phyloP scores from a whole-genome alignment of 2,888 invertebrate genomes.

The Melanotus villosus region DNA sequence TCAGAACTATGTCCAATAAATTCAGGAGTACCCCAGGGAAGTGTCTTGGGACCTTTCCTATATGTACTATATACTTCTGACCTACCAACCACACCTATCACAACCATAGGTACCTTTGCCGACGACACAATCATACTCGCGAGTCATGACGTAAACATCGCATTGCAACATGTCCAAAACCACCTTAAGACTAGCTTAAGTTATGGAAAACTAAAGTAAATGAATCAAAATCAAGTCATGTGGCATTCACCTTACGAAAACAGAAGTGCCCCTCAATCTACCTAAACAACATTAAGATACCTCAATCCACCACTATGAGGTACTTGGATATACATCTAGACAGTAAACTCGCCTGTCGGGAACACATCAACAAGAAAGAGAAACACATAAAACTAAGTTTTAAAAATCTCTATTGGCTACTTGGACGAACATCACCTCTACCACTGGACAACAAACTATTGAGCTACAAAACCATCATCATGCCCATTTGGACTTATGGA shows the following conservation, averaged over 20 bases:
- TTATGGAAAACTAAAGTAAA: conserved; percentile 15
- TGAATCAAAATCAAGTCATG: conserved; percentile 2
- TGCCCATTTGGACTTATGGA: too few species aligned
- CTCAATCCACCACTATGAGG: conserved; percentile 12
- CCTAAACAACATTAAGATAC: conserved; percentile 15
- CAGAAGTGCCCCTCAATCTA: conserved; percentile 4
- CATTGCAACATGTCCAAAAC: not conserved
- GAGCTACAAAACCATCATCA: not conserved
- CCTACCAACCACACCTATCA: not conserved
- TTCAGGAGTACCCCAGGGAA: conserved; percentile 6
- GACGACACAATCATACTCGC: conserved; percentile 8
- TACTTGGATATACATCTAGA: conserved; percentile 8
- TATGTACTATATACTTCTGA: not conserved
- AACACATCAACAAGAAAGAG: conserved; percentile 5
- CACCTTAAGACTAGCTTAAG: not conserved
- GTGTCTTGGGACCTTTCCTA: conserved; percentile 1
- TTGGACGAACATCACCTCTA: conserved; percentile 13
- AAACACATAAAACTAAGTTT: conserved; percentile 2
- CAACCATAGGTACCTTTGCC: not conserved
- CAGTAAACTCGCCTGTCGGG: not conserved
- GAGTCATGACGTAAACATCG: conserved; percentile 1
- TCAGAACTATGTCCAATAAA: not conserved
- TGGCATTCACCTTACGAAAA: conserved; percentile 11
- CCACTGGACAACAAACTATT: conserved; percentile 11
- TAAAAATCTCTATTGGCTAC: conserved; percentile 11